A percentile compares a stretch with the other conserved stretches of the same genome.
Conservation (phyloP, 23 tunicate species). For the Halocynthia aurantium region DNA sequence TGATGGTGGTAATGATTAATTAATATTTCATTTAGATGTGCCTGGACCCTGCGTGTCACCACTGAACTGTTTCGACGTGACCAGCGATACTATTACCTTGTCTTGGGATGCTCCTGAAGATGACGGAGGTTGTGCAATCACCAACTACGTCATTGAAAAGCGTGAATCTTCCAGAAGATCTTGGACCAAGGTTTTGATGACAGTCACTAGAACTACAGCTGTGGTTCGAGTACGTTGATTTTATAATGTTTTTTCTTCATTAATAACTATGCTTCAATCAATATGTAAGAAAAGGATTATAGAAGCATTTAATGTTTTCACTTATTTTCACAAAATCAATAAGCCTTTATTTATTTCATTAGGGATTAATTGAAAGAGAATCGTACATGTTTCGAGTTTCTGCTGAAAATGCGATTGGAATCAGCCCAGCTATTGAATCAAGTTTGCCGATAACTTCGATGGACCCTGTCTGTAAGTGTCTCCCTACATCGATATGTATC, state of each 20-base stretch:
- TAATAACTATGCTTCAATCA: neutral
- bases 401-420: slow-evolving; percentile 81
- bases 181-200: slow-evolving; percentile 87
- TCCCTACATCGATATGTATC: neutral
- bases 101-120: slow-evolving; percentile 85
- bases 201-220: slow-evolving; percentile 76
- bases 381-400: slow-evolving; percentile 92
- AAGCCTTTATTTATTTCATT: neutral
- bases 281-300: neutral
- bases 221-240: slow-evolving; percentile 37
- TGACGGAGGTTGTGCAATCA: slow-evolving; percentile 83
- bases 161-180: slow-evolving; percentile 92
- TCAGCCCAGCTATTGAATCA: slow-evolving; percentile 77
- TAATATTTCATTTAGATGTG: slow-evolving; percentile 18
- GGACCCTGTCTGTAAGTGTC: slow-evolving; percentile 63
- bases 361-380: slow-evolving; percentile 73
- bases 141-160: slow-evolving; percentile 85
- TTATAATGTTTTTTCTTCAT: neutral
- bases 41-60: slow-evolving; percentile 78
- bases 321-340: neutral
- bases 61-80: slow-evolving; percentile 39
- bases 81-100: slow-evolving; percentile 61
- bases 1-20: too few relatives aligned
- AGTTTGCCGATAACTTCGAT: slow-evolving; percentile 52
- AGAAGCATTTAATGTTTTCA: neutral